Evolutionary conservation across 2,113 vertebrate species (phyloP).

Genomic region (Motacilla tschutschensis): DNA sequence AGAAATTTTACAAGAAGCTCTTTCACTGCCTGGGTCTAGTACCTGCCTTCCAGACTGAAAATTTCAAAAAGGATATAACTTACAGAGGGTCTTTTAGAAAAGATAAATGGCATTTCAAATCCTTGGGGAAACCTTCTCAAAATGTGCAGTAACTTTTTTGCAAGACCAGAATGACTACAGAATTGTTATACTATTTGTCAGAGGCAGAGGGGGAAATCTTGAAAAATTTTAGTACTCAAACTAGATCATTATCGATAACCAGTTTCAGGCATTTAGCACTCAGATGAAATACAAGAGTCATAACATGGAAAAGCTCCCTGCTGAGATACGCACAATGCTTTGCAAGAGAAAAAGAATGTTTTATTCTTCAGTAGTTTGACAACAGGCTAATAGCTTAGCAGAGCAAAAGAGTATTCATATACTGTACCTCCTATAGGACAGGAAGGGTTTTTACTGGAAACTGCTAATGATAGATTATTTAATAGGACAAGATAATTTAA

Average conservation of each 20-base stretch:
- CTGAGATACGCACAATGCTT: neutral
- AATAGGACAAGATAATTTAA: neutral
- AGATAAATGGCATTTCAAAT: neutral
- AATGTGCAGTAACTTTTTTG: neutral
- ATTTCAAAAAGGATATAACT: neutral
- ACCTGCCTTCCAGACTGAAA: neutral
- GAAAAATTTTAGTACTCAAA: neutral
- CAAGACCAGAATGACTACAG: neutral
- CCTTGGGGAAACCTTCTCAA: neutral
- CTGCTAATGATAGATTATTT: neutral
- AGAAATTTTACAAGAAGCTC: neutral
- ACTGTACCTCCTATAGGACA: neutral
- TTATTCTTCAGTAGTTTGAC: neutral
- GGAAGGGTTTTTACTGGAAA: neutral
- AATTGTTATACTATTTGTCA: neutral
- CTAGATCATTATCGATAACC: neutral
- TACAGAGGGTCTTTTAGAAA: neutral
- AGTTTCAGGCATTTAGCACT: neutral
- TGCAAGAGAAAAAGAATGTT: neutral
- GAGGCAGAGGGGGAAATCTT: neutral
- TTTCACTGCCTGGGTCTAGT: neutral
- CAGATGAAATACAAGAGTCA: neutral
- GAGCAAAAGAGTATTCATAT: neutral
- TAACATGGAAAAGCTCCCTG: neutral
- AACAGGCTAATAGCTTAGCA: neutral